Percentiles rank a stretch among this genome's conserved stretches.
Conservation (phyloP, 2,888 invertebrate species). For the Reticulitermes lucifugus region DNA sequence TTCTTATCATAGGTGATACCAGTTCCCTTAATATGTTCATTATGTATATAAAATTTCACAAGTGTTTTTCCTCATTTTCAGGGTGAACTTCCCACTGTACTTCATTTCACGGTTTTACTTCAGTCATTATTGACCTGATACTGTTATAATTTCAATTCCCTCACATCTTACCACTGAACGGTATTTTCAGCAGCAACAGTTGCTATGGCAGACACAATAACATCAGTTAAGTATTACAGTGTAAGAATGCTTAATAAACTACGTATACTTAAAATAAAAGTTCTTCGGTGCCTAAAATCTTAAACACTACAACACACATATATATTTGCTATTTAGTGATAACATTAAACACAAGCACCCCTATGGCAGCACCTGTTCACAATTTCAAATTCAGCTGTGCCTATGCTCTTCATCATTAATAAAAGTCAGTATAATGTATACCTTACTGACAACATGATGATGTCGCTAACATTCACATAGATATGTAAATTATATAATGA, state of each 20-base stretch:
- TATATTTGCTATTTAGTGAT: neutral
- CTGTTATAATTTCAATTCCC: too few relatives aligned
- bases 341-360: slow-evolving; percentile 27
- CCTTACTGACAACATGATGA: neutral
- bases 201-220: neutral
- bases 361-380: slow-evolving; percentile 25
- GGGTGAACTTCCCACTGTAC: too few relatives aligned
- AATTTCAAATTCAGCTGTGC: neutral
- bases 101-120: too few relatives aligned
- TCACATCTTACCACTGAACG: too few relatives aligned
- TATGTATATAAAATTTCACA: too few relatives aligned
- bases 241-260: neutral
- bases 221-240: neutral
- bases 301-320: slow-evolving; percentile 14
- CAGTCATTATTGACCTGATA: too few relatives aligned
- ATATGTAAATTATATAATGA: neutral
- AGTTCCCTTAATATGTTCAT: too few relatives aligned
- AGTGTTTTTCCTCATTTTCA: too few relatives aligned
- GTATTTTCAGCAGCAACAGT: too few relatives aligned
- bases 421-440: neutral
- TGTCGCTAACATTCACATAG: neutral
- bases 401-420: neutral
- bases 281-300: slow-evolving; percentile 6
- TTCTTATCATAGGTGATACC: too few relatives aligned
- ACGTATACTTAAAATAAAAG: neutral